Percentiles rank a stretch among this genome's conserved stretches.
phyloP scores from a whole-genome alignment of 2,888 invertebrate genomes.

The Drosophila yooni region DNA sequence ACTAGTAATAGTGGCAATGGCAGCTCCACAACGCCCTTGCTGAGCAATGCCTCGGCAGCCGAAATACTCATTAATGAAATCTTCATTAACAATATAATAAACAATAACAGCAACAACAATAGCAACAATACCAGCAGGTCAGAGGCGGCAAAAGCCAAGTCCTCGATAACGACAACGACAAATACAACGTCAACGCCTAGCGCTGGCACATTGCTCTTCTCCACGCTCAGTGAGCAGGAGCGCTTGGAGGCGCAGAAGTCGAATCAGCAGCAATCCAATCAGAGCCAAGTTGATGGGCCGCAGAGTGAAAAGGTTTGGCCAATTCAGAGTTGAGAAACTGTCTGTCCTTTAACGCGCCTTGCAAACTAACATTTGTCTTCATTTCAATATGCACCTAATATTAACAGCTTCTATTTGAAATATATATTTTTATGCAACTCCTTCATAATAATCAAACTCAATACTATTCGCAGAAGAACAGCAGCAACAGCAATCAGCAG shows the following conservation, averaged over 20 bases:
- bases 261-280: conserved; percentile 49
- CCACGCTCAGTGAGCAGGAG: conserved; percentile 82
- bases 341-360: conserved; percentile 54
- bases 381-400: conserved; percentile 67
- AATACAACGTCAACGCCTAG: conserved; percentile 62
- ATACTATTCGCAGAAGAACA: conserved; percentile 80
- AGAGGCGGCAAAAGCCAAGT: conserved; percentile 51
- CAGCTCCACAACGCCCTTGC: conserved; percentile 59
- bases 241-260: conserved; percentile 74
- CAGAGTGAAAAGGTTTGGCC: conserved; percentile 83
- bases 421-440: background rate
- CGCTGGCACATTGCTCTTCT: conserved; percentile 81
- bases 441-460: background rate
- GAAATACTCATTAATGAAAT: conserved; percentile 85
- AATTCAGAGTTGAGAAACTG: conserved; percentile 29
- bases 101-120: conserved; percentile 64
- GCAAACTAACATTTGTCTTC: conserved; percentile 62
- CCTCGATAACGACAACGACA: conserved; percentile 45
- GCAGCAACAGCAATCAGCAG: conserved; percentile 51
- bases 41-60: conserved; percentile 81
- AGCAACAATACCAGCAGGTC: conserved; percentile 30
- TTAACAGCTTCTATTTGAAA: conserved; percentile 39
- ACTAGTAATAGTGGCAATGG: conserved; percentile 32
- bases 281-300: conserved; percentile 71
- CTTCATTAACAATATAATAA: conserved; percentile 84